A percentile compares a stretch with the other conserved stretches of the same genome.
phyloP scores from a whole-genome alignment of 64 coral and sea anemone genomes.

The Actinia equina region DNA sequence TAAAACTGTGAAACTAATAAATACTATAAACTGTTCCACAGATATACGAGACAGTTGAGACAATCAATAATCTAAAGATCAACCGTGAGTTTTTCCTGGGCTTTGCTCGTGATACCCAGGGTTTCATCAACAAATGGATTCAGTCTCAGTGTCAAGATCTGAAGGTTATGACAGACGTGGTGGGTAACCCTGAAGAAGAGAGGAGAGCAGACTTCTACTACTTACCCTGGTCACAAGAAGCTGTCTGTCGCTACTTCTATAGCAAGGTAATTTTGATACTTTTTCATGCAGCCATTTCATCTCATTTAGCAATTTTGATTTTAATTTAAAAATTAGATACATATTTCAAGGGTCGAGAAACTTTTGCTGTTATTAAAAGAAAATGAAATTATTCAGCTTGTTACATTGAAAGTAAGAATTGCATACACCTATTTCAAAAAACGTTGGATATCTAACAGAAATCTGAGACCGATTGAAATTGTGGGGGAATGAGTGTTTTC shows the following conservation, averaged over 20 bases:
- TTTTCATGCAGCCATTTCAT: too few species aligned
- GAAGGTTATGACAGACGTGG: slow-evolving; percentile 98
- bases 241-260: slow-evolving; percentile 99
- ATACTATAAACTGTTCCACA: background rate
- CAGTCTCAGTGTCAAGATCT: slow-evolving; percentile 93
- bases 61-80: slow-evolving; percentile 95
- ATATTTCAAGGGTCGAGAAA: too few species aligned
- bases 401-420: too few species aligned
- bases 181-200: slow-evolving; percentile 96
- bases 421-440: too few species aligned
- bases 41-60: slow-evolving; percentile 99
- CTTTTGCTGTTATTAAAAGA: too few species aligned
- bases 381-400: too few species aligned
- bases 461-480: too few species aligned
- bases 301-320: too few species aligned
- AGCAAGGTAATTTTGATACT: slow-evolving; percentile 59
- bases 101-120: slow-evolving; percentile 93
- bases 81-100: slow-evolving; percentile 98
- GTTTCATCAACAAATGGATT: slow-evolving; percentile 97
- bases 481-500: too few species aligned
- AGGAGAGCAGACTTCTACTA: slow-evolving; percentile 97
- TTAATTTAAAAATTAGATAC: too few species aligned
- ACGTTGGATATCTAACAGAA: too few species aligned
- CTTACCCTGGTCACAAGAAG: slow-evolving; percentile 97
- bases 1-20: background rate